Evolutionary conservation across 2,113 vertebrate species (phyloP).

Genomic region (Actenoides hombroni): DNA sequence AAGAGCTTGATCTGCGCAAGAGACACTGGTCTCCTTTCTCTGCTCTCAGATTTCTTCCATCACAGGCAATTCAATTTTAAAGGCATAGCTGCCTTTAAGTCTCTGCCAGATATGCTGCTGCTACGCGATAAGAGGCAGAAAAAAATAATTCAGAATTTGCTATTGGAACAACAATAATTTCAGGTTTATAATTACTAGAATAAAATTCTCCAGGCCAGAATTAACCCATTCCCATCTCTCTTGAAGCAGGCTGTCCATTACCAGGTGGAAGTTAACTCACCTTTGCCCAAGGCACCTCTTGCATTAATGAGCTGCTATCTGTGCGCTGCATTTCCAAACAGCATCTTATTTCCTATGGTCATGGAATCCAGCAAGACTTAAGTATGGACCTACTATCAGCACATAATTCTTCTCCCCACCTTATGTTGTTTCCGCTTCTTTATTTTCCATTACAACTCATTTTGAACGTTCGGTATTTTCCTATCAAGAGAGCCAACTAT

Average conservation of each 20-base stretch:
- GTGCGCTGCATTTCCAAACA: not conserved
- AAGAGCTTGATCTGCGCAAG: not conserved
- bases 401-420: not conserved
- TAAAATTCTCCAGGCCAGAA: not conserved
- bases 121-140: not conserved
- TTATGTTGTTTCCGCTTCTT: not conserved
- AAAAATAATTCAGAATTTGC: not conserved
- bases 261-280: not conserved
- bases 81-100: slow-evolving; percentile 12
- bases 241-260: not conserved
- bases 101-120: not conserved
- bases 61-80: slow-evolving; percentile 2
- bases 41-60: slow-evolving; percentile 48
- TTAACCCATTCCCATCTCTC: not conserved
- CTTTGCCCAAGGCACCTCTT: not conserved
- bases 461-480: not conserved
- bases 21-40: not conserved
- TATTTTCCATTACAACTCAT: not conserved
- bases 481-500: not conserved
- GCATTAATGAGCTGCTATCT: not conserved
- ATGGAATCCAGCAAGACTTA: not conserved
- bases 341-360: not conserved
- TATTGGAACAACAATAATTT: not conserved
- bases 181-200: not conserved
- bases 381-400: not conserved